These are phyloP conservation scores for Chiloscyllium plagiosum DNA, from an alignment of 2,113 vertebrate species.

Conservation along the genomic window DNA sequence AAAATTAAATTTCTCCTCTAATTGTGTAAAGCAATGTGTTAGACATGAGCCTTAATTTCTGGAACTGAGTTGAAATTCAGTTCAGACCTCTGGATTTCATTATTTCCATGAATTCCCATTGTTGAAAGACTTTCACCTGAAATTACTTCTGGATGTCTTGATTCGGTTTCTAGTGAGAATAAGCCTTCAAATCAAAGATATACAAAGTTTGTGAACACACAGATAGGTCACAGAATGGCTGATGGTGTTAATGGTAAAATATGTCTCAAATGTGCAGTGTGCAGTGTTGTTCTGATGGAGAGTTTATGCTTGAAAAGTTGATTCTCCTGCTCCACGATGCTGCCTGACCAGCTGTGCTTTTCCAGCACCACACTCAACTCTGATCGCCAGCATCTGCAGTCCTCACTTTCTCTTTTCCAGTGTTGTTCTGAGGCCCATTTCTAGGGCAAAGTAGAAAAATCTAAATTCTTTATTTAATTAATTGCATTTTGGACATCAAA, in stretches of 20 bases:
- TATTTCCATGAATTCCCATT: neutral
- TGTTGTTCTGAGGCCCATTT: neutral
- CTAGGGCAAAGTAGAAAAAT: neutral
- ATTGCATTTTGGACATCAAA: neutral
- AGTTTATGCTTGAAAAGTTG: neutral
- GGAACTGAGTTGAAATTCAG: neutral
- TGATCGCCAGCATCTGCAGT: too few species aligned
- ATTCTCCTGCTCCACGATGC: too few species aligned
- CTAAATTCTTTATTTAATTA: neutral
- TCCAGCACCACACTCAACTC: too few species aligned
- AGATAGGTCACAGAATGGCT: neutral
- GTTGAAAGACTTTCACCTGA: neutral
- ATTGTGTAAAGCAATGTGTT: neutral
- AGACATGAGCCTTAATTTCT: neutral
- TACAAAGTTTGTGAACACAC: neutral
- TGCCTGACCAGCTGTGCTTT: too few species aligned
- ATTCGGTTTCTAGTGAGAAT: neutral
- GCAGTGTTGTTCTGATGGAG: neutral
- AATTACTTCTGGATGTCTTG: neutral
- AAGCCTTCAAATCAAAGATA: neutral
- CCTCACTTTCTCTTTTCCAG: neutral
- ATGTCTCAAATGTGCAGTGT: neutral
- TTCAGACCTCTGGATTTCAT: neutral
- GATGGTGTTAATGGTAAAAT: neutral
- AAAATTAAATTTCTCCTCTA: neutral